Percentiles rank a stretch among this genome's conserved stretches.
phyloP scores from a whole-genome alignment of 2,797 vertebrate genomes.

The Emydoidea blandingii region DNA sequence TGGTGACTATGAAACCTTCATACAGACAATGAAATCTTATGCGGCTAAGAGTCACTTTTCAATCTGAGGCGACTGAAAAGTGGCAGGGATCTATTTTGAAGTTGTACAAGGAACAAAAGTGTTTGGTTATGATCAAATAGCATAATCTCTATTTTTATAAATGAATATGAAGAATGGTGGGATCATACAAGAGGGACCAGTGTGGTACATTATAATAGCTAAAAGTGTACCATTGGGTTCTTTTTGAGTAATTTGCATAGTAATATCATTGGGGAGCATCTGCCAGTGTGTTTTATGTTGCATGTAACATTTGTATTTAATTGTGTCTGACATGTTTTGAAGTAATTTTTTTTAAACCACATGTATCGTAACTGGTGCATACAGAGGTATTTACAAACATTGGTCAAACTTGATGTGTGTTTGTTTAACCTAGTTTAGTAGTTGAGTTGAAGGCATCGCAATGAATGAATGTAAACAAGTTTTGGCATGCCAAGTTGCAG shows the following conservation, averaged over 20 bases:
- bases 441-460: slow-evolving; percentile 31
- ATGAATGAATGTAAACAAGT: slow-evolving; percentile 48
- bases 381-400: slow-evolving; percentile 54
- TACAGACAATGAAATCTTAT: neutral
- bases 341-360: slow-evolving; percentile 23
- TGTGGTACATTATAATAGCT: neutral
- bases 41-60: neutral
- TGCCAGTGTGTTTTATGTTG: neutral
- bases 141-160: neutral
- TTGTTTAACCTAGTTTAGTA: slow-evolving; percentile 57
- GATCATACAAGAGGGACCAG: neutral
- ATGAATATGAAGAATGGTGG: neutral
- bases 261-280: neutral
- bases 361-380: slow-evolving; percentile 24
- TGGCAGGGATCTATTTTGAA: neutral
- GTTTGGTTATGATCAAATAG: neutral
- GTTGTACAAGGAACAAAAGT: neutral
- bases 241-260: neutral
- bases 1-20: neutral
- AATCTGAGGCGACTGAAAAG: neutral
- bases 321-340: slow-evolving; percentile 50
- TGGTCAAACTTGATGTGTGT: slow-evolving; percentile 38
- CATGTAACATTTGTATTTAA: slow-evolving; percentile 25
- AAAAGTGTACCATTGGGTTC: neutral
- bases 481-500: slow-evolving; percentile 20